phyloP scores from a whole-genome alignment of 2,888 invertebrate genomes.

The Melinaea menophilus region DNA sequence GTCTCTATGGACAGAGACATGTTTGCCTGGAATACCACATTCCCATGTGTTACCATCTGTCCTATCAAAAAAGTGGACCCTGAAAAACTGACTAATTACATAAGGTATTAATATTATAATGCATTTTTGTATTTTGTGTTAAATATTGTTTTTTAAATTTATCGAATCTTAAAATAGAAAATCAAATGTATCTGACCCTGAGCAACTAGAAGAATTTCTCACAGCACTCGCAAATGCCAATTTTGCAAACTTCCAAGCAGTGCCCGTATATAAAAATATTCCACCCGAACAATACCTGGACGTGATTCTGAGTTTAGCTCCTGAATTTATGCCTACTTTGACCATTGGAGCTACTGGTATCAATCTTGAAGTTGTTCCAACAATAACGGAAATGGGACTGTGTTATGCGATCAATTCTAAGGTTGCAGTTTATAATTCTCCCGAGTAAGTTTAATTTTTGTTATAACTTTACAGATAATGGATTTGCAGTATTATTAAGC shows the following conservation, averaged over 20 bases:
- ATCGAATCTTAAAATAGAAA: conserved; percentile 36
- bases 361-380: conserved; percentile 73
- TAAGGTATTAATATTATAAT: conserved; percentile 53
- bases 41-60: conserved; percentile 83
- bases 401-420: conserved; percentile 84
- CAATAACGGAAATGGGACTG: conserved; percentile 83
- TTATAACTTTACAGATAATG: background rate
- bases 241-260: conserved; percentile 77
- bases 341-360: conserved; percentile 77
- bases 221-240: conserved; percentile 75
- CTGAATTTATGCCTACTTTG: conserved; percentile 67
- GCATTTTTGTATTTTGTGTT: no score
- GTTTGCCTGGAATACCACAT: conserved; percentile 84
- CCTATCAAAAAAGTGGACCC: conserved; percentile 77
- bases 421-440: conserved; percentile 79
- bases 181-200: conserved; percentile 66
- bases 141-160: no score
- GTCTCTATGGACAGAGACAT: conserved; percentile 86
- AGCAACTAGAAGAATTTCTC: conserved; percentile 75
- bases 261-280: conserved; percentile 77
- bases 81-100: conserved; percentile 70
- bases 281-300: conserved; percentile 77
- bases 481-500: conserved; percentile 10
- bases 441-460: conserved; percentile 60
- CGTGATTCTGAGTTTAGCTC: conserved; percentile 72